Percentiles rank a stretch among this genome's conserved stretches.
phyloP scores from a whole-genome alignment of 2,888 invertebrate species.

The Augiades crinisus region DNA sequence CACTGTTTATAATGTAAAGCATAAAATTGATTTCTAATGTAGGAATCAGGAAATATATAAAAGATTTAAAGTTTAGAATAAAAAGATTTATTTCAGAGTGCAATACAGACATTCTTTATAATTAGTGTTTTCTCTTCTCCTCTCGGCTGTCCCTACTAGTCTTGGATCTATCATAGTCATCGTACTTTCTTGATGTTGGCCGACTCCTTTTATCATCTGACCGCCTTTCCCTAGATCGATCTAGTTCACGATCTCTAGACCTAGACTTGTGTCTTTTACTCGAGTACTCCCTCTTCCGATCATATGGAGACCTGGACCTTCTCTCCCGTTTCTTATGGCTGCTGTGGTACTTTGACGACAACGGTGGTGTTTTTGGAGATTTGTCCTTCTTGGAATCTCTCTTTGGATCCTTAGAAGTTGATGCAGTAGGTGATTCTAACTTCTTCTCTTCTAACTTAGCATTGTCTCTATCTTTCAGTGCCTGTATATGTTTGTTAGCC shows the following conservation, averaged over 20 bases:
- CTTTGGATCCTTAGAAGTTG: slow-evolving; percentile 70
- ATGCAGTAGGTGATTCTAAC: slow-evolving; percentile 65
- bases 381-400: slow-evolving; percentile 70
- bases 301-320: slow-evolving; percentile 73
- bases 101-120: too few species aligned
- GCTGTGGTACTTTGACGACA: slow-evolving; percentile 71
- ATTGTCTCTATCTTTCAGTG: slow-evolving; percentile 61
- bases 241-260: slow-evolving; percentile 66
- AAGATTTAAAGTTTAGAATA: too few species aligned
- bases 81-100: too few species aligned
- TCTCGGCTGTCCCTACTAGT: slow-evolving; percentile 64
- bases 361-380: slow-evolving; percentile 74
- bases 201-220: slow-evolving; percentile 64
- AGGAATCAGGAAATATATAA: too few species aligned
- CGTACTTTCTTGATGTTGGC: slow-evolving; percentile 64
- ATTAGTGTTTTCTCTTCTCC: slow-evolving; percentile 66
- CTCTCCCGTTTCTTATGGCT: slow-evolving; percentile 73
- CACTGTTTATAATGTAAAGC: too few species aligned
- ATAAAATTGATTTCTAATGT: too few species aligned
- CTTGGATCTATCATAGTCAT: slow-evolving; percentile 73
- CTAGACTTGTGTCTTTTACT: slow-evolving; percentile 73
- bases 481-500: slow-evolving; percentile 69
- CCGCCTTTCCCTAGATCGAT: slow-evolving; percentile 63
- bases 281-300: slow-evolving; percentile 69
- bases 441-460: slow-evolving; percentile 67